Percentiles rank a stretch among this genome's conserved stretches.
Evolutionary conservation across 2,797 vertebrate genomes (phyloP).

Genomic region (Pachyuromys duprasi): DNA sequence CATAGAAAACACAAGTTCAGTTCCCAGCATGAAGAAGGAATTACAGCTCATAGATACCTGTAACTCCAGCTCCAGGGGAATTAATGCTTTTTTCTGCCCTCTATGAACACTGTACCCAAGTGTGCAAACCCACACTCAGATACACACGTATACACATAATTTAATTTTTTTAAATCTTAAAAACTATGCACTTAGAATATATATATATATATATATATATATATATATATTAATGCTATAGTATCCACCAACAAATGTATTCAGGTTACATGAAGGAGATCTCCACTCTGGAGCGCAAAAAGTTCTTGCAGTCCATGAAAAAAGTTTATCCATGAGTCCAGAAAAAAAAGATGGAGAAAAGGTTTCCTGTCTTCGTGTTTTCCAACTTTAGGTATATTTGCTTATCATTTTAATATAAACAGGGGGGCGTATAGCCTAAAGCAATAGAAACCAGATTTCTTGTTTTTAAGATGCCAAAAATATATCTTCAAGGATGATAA

Average conservation of each 20-base stretch:
- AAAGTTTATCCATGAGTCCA: slow-evolving; percentile 78
- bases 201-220: no score
- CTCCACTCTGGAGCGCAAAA: slow-evolving; percentile 80
- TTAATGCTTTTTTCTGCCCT: background rate
- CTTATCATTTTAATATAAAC: slow-evolving; percentile 89
- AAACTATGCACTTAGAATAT: slow-evolving; percentile 73
- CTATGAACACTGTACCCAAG: background rate
- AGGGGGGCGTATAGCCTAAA: slow-evolving; percentile 87
- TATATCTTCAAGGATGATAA: slow-evolving; percentile 87
- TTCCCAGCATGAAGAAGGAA: background rate
- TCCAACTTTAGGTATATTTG: slow-evolving; percentile 88
- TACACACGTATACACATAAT: background rate
- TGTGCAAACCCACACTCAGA: background rate
- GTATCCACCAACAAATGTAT: slow-evolving; percentile 83
- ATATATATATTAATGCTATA: no score
- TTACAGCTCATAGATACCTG: background rate
- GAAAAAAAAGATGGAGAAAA: slow-evolving; percentile 77
- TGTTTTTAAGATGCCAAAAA: slow-evolving; percentile 87
- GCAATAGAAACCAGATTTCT: slow-evolving; percentile 88
- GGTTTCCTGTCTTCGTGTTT: slow-evolving; percentile 87
- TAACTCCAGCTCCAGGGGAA: background rate
- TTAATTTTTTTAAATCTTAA: slow-evolving; percentile 55
- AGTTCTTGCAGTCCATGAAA: slow-evolving; percentile 81
- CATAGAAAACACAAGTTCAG: background rate
- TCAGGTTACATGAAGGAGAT: slow-evolving; percentile 83